Percentiles rank a stretch among this genome's conserved stretches.
phyloP scores from a whole-genome alignment of 2,888 invertebrate genomes.

The Cynaeus angustus region DNA sequence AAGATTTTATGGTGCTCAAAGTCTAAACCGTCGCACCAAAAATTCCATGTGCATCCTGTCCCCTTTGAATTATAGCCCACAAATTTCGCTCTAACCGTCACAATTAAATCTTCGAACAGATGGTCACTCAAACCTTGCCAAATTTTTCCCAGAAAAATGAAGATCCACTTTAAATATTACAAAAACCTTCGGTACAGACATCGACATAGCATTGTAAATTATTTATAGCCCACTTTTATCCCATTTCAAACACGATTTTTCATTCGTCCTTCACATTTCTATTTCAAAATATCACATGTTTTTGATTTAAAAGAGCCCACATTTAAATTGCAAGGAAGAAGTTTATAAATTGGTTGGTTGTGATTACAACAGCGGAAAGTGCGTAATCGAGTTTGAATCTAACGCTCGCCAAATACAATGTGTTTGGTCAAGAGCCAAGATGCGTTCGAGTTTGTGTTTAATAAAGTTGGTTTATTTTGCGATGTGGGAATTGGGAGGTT shows the following conservation, averaged over 20 bases:
- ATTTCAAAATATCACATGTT: background rate
- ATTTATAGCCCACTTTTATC: slow-evolving; percentile 1
- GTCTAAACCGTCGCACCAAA: too few species aligned
- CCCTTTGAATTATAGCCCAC: slow-evolving; percentile 7
- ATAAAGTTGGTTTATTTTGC: slow-evolving; percentile 5
- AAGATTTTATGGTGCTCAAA: too few species aligned
- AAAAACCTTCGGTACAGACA: slow-evolving; percentile 18
- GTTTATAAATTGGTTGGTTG: slow-evolving; percentile 10
- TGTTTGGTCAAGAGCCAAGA: slow-evolving; percentile 22
- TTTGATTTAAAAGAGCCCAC: background rate
- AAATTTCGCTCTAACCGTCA: background rate
- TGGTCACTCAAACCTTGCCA: slow-evolving; percentile 10
- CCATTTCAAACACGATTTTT: background rate
- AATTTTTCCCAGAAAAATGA: slow-evolving; percentile 2
- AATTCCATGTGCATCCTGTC: background rate
- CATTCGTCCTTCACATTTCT: background rate
- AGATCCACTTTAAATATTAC: slow-evolving; percentile 11
- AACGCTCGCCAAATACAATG: slow-evolving; percentile 18
- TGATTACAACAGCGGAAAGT: slow-evolving; percentile 18
- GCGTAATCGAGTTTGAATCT: slow-evolving; percentile 12
- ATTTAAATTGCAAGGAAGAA: slow-evolving; percentile 5
- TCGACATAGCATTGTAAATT: slow-evolving; percentile 4
- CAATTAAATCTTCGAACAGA: slow-evolving; percentile 16
- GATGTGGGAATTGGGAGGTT: background rate
- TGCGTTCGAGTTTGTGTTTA: slow-evolving; percentile 3